These are phyloP conservation scores for Erebia ligea DNA, from an alignment of 2,888 invertebrate genomes.

Conservation along the genomic window DNA sequence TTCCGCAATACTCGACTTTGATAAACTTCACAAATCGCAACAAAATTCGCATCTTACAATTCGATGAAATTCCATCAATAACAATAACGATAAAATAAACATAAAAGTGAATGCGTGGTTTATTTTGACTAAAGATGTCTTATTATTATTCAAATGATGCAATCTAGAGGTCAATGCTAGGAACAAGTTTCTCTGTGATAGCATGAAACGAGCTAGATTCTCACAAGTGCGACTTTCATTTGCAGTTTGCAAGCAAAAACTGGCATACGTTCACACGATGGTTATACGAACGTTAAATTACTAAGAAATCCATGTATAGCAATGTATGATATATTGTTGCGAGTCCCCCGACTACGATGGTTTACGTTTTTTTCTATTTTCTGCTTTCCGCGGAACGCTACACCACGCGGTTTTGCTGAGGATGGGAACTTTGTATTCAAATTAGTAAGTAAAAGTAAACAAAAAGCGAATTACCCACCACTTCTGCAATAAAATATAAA, in stretches of 20 bases:
- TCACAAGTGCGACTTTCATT: slow-evolving; percentile 81
- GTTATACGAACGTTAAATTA: slow-evolving; percentile 56
- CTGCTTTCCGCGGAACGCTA: slow-evolving; percentile 62
- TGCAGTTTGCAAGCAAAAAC: slow-evolving; percentile 73
- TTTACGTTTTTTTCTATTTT: slow-evolving; percentile 47
- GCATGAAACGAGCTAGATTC: slow-evolving; percentile 65
- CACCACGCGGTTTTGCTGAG: slow-evolving; percentile 51
- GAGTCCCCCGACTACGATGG: slow-evolving; percentile 25
- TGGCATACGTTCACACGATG: slow-evolving; percentile 73
- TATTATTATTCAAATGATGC: slow-evolving; percentile 32
- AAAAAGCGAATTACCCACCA: slow-evolving; percentile 30
- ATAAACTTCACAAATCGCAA: no score
- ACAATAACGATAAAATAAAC: neutral
- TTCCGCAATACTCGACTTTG: no score
- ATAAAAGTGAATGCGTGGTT: neutral
- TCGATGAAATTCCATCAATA: neutral
- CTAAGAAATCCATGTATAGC: slow-evolving; percentile 40
- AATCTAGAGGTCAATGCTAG: slow-evolving; percentile 67
- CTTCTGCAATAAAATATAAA: neutral
- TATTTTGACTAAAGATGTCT: slow-evolving; percentile 17
- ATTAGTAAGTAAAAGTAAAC: slow-evolving; percentile 40
- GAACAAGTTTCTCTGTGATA: slow-evolving; percentile 66
- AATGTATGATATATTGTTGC: slow-evolving; percentile 19
- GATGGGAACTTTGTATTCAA: slow-evolving; percentile 46
- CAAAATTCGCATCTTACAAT: no score